These are phyloP conservation scores for Philereme vetulata DNA, from an alignment of 2,888 invertebrate species.

Conservation along the genomic window DNA sequence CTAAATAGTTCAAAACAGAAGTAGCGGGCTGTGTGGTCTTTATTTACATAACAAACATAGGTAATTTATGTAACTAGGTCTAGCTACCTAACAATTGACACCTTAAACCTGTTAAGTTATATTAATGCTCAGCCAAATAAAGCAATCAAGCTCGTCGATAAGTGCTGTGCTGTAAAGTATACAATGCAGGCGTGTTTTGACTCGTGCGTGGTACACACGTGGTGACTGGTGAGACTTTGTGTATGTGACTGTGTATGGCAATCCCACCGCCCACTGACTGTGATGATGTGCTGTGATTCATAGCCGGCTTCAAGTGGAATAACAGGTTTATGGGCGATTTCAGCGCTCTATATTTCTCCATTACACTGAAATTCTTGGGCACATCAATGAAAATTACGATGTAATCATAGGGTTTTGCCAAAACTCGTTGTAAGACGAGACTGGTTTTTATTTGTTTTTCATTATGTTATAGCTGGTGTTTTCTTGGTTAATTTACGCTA, in stretches of 20 bases:
- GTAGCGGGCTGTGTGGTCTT: not conserved
- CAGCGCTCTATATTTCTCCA: no score
- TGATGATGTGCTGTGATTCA: constrained; percentile 8
- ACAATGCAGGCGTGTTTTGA: constrained; percentile 4
- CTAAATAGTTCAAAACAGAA: not conserved
- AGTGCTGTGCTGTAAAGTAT: constrained; percentile 17
- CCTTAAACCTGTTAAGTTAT: constrained; percentile 15
- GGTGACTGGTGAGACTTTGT: constrained; percentile 21
- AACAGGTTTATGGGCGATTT: not conserved
- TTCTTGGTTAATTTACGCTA: no score
- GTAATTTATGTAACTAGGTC: constrained; percentile 11
- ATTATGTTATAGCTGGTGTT: no score
- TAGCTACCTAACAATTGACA: constrained; percentile 14
- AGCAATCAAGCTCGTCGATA: constrained; percentile 18
- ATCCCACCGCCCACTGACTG: constrained; percentile 16
- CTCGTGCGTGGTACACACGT: constrained; percentile 20
- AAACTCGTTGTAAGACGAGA: no score
- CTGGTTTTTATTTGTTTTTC: no score
- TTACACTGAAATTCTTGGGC: no score
- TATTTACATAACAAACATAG: not conserved
- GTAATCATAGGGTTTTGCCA: no score
- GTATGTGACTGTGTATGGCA: constrained; percentile 18
- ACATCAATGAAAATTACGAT: no score
- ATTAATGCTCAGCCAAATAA: constrained; percentile 12
- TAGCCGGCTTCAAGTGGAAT: not conserved